phyloP scores from a whole-genome alignment of 2,797 vertebrate species.

The Eremophila alpestris region DNA sequence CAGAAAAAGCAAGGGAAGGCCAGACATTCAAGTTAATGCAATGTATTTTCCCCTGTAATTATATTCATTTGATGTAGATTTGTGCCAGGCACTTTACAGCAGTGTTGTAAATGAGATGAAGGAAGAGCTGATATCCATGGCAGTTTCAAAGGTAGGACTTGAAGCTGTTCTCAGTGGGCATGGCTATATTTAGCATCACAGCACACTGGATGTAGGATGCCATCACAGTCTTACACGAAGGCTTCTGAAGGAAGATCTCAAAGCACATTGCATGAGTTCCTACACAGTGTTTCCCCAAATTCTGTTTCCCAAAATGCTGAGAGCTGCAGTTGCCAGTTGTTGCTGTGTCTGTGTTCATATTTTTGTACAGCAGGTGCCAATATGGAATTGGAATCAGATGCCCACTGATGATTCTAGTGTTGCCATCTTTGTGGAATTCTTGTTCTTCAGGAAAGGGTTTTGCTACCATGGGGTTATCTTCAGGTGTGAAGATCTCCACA shows the following conservation, averaged over 20 bases:
- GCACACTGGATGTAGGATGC: neutral
- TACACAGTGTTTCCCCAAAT: neutral
- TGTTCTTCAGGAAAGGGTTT: neutral
- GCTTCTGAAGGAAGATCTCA: neutral
- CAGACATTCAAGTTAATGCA: neutral
- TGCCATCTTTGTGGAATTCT: neutral
- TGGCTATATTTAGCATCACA: slow-evolving; percentile 39
- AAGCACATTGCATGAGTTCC: neutral
- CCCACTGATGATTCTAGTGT: neutral
- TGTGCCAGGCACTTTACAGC: slow-evolving; percentile 34
- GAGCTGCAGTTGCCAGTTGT: neutral
- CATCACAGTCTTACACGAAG: neutral
- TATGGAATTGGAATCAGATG: neutral
- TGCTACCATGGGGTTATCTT: neutral
- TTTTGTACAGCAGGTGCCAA: neutral
- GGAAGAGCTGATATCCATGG: slow-evolving; percentile 19
- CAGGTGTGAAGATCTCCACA: neutral
- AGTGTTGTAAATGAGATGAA: slow-evolving; percentile 25
- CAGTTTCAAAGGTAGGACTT: neutral
- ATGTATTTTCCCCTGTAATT: slow-evolving; percentile 39
- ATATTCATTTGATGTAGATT: slow-evolving; percentile 45
- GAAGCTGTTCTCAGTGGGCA: neutral
- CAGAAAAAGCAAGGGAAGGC: neutral
- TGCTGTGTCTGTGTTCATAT: neutral
- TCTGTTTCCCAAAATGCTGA: neutral